Conservation (phyloP, 2,888 invertebrate species). For the Caenorhabditis becei region DNA sequence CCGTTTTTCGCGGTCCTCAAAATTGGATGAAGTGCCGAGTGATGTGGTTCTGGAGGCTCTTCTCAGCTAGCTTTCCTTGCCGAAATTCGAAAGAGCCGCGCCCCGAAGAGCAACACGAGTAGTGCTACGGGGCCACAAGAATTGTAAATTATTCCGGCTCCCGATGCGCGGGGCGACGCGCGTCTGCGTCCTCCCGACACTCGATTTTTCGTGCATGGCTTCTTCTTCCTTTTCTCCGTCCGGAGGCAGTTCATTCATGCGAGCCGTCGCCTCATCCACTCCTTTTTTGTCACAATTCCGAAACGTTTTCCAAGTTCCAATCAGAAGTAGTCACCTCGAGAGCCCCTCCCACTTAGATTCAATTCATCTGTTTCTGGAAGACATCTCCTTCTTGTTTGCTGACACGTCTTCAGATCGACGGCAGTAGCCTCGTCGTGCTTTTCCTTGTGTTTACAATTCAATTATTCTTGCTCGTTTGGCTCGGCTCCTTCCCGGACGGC, state of each 20-base stretch:
- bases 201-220: constrained; percentile 57
- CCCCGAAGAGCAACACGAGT: constrained; percentile 39
- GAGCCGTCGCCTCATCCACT: constrained; percentile 26
- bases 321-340: not conserved
- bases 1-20: constrained; percentile 48
- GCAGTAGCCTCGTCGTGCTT: constrained; percentile 4
- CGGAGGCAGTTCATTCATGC: constrained; percentile 49
- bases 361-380: constrained; percentile 1
- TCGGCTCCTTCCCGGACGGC: constrained; percentile 13
- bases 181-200: constrained; percentile 50
- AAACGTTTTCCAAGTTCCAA: constrained; percentile 18
- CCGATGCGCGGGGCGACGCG: constrained; percentile 35
- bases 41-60: constrained; percentile 36
- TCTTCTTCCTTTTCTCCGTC: constrained; percentile 37
- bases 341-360: not conserved
- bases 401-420: constrained; percentile 7
- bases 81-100: constrained; percentile 29
- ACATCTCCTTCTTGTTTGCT: constrained; percentile 27
- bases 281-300: constrained; percentile 12
- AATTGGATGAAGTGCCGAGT: constrained; percentile 59
- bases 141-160: constrained; percentile 60
- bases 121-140: constrained; percentile 40
- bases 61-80: constrained; percentile 18
- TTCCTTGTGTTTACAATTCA: constrained; percentile 49
- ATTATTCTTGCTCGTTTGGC: constrained; percentile 59